Evolutionary conservation across 2,797 vertebrate genomes (phyloP).

Genomic region (Poecilia picta): DNA sequence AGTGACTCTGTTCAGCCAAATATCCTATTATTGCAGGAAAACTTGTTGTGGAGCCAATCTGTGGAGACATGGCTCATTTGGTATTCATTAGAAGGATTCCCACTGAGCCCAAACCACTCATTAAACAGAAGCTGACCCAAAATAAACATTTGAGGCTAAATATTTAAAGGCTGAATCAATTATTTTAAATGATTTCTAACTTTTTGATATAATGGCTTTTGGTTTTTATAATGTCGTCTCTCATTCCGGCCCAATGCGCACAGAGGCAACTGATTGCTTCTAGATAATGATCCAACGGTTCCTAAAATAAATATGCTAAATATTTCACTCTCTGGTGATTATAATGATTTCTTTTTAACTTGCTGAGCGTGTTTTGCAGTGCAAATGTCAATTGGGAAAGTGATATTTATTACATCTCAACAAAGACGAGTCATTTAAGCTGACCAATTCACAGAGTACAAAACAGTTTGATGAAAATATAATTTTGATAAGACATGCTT

Average conservation of each 20-base stretch:
- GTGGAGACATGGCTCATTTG: constrained; percentile 37
- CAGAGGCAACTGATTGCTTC: background rate
- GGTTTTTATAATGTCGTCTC: background rate
- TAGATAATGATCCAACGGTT: background rate
- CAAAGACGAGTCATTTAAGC: background rate
- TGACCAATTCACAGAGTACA: background rate
- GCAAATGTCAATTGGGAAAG: background rate
- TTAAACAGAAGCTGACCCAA: constrained; percentile 26
- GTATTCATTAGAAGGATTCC: constrained; percentile 44
- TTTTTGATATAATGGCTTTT: constrained; percentile 7
- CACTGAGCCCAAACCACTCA: constrained; percentile 37
- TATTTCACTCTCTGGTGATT: background rate
- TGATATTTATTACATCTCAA: background rate
- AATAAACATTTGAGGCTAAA: constrained; percentile 47
- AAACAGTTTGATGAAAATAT: too few species aligned
- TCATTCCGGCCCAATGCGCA: background rate
- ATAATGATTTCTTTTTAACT: background rate
- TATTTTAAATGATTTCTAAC: constrained; percentile 8
- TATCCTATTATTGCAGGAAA: constrained; percentile 27
- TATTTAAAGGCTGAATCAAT: constrained; percentile 37
- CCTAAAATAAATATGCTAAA: background rate
- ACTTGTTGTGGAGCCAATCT: constrained; percentile 19
- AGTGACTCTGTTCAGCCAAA: constrained; percentile 9
- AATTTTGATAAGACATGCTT: background rate
- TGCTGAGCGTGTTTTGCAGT: background rate